A percentile compares a stretch with the other conserved stretches of the same genome.
Evolutionary conservation across 2,888 invertebrate species (phyloP).

Genomic region (Yponomeuta cagnagella): DNA sequence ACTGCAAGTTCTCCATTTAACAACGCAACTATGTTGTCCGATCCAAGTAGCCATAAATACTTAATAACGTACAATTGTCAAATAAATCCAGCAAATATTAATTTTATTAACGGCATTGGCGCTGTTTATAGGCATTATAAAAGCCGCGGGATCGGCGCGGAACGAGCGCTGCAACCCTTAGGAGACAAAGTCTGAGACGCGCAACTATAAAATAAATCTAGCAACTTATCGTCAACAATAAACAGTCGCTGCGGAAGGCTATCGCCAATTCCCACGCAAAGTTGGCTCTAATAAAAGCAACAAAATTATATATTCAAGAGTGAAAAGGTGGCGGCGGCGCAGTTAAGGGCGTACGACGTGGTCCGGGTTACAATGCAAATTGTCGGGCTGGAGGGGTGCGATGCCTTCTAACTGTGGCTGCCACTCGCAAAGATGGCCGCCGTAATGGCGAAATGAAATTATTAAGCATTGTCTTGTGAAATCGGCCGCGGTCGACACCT

Average conservation of each 20-base stretch:
- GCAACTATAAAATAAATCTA: constrained; percentile 73
- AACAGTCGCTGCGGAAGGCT: constrained; percentile 70
- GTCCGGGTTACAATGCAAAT: constrained; percentile 76
- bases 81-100: constrained; percentile 72
- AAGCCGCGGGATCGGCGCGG: constrained; percentile 39
- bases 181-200: constrained; percentile 55
- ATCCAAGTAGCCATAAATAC: constrained; percentile 50
- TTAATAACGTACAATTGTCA: constrained; percentile 60
- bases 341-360: constrained; percentile 70
- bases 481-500: constrained; percentile 75
- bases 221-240: constrained; percentile 71
- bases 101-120: constrained; percentile 62
- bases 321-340: constrained; percentile 72
- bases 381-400: constrained; percentile 67
- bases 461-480: constrained; percentile 76
- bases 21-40: constrained; percentile 50
- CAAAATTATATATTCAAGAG: constrained; percentile 76
- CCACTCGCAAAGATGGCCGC: constrained; percentile 74
- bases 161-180: constrained; percentile 45
- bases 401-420: constrained; percentile 68
- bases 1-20: neutral
- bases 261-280: constrained; percentile 75
- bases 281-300: constrained; percentile 74
- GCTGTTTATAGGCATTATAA: constrained; percentile 68
- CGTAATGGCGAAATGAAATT: constrained; percentile 75